Evolutionary conservation across 2,888 invertebrate genomes (phyloP).

Genomic region (Orthonevra nobilis): DNA sequence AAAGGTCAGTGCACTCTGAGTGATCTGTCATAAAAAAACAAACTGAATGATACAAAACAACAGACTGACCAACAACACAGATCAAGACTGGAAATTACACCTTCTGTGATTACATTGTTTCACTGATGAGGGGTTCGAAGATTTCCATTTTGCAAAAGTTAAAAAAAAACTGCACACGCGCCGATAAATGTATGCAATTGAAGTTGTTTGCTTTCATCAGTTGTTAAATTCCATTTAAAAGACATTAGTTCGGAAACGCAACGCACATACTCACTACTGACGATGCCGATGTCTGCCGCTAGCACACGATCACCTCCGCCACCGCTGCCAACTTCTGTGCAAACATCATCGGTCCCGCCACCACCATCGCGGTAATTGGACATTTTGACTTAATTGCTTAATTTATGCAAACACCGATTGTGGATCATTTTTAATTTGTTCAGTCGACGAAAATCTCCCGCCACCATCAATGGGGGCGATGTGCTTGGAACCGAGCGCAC

Average conservation of each 20-base stretch:
- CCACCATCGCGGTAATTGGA: constrained; percentile 14
- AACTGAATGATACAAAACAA: constrained; percentile 3
- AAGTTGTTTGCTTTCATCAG: constrained; percentile 56
- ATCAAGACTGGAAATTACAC: constrained; percentile 47
- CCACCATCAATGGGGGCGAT: constrained; percentile 25
- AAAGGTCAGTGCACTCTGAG: constrained; percentile 50
- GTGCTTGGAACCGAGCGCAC: constrained; percentile 57
- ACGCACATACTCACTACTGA: constrained; percentile 66
- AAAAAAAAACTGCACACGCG: no score
- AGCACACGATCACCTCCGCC: background rate
- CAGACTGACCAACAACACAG: constrained; percentile 24
- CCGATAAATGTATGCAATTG: constrained; percentile 48
- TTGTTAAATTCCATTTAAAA: constrained; percentile 56
- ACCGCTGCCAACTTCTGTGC: background rate
- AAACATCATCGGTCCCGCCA: background rate
- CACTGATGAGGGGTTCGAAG: constrained; percentile 43
- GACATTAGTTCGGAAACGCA: constrained; percentile 58
- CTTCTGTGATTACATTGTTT: constrained; percentile 35
- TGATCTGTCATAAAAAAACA: constrained; percentile 15
- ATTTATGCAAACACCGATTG: constrained; percentile 66
- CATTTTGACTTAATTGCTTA: constrained; percentile 68
- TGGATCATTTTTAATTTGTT: constrained; percentile 68
- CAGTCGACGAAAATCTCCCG: constrained; percentile 19
- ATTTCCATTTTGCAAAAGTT: constrained; percentile 58
- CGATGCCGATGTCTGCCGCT: constrained; percentile 1